Evolutionary conservation across 2,888 invertebrate species (phyloP).

Genomic region (Cylindroiulus punctatus): DNA sequence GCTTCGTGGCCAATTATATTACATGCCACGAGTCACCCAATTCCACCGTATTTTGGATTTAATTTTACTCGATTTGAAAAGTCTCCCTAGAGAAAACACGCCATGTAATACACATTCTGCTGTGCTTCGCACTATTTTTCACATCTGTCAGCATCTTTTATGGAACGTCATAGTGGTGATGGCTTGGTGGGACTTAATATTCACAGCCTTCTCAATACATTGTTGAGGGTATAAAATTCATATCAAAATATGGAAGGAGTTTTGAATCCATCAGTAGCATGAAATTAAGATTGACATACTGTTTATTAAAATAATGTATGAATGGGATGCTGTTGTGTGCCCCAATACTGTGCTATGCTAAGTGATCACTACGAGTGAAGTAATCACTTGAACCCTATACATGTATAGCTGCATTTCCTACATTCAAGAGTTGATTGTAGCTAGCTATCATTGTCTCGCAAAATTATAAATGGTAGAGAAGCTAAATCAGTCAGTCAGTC

Average conservation of each 20-base stretch:
- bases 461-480: no score
- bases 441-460: no score
- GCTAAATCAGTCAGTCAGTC: no score
- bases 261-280: background rate
- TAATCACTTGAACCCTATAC: background rate
- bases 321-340: background rate
- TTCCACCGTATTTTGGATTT: slow-evolving; percentile 6
- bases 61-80: slow-evolving; percentile 42
- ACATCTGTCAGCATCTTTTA: slow-evolving; percentile 30
- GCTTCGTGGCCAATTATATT: slow-evolving; percentile 35
- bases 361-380: background rate
- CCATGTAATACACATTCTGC: slow-evolving; percentile 35
- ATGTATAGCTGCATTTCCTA: background rate
- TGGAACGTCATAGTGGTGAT: background rate
- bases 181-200: background rate
- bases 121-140: background rate
- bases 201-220: background rate
- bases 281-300: background rate
- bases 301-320: background rate
- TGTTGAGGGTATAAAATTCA: background rate
- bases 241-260: background rate
- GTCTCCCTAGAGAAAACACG: slow-evolving; percentile 7
- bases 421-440: no score
- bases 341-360: background rate
- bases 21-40: slow-evolving; percentile 14